A percentile compares a stretch with the other conserved stretches of the same genome.
These are phyloP conservation scores for Acronicta alni DNA, from an alignment of 2,888 invertebrate genomes.

Conservation along the genomic window DNA sequence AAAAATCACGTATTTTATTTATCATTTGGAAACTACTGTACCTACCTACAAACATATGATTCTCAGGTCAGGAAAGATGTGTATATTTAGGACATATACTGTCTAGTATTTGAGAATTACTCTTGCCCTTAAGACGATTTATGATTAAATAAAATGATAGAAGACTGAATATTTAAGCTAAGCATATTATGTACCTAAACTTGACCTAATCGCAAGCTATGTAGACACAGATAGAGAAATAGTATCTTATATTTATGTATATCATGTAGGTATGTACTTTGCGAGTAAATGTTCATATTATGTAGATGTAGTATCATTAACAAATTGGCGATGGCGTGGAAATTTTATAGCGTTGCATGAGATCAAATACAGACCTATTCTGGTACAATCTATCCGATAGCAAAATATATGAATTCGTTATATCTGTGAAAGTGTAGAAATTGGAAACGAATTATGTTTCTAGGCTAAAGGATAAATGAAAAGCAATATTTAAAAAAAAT, in stretches of 20 bases:
- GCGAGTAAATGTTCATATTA: slow-evolving; percentile 73
- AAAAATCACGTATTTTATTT: too few relatives aligned
- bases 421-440: background rate
- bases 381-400: slow-evolving; percentile 27
- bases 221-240: slow-evolving; percentile 30
- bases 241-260: slow-evolving; percentile 54
- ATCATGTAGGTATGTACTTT: slow-evolving; percentile 50
- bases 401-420: background rate
- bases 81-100: too few relatives aligned
- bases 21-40: too few relatives aligned
- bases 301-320: slow-evolving; percentile 80
- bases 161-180: too few relatives aligned
- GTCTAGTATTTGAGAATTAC: too few relatives aligned
- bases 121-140: too few relatives aligned
- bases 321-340: slow-evolving; percentile 78
- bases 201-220: slow-evolving; percentile 41
- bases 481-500: too few relatives aligned
- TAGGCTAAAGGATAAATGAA: background rate
- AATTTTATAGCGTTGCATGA: slow-evolving; percentile 63
- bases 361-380: slow-evolving; percentile 51
- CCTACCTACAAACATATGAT: too few relatives aligned
- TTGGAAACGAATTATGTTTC: background rate
- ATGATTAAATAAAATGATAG: too few relatives aligned
- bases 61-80: too few relatives aligned
- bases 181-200: too few relatives aligned